These are phyloP conservation scores for Leucozona laternaria DNA, from an alignment of 2,888 invertebrate species.

Conservation along the genomic window DNA sequence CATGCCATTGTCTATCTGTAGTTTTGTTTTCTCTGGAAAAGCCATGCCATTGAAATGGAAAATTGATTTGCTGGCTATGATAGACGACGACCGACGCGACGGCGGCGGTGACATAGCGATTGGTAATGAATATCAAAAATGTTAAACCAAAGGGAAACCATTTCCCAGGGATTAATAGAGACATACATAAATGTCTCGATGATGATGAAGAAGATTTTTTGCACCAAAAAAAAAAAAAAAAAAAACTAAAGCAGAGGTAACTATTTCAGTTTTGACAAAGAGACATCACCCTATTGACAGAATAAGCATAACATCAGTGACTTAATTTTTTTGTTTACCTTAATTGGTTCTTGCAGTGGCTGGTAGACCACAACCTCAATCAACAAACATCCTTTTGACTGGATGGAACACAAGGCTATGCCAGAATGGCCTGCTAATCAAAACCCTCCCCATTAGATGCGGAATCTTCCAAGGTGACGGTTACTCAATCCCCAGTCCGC, in stretches of 20 bases:
- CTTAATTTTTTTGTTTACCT: no score
- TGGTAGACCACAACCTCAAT: no score
- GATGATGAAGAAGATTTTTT: slow-evolving; percentile 11
- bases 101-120: slow-evolving; percentile 21
- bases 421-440: no score
- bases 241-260: background rate
- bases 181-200: slow-evolving; percentile 55
- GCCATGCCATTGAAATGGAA: slow-evolving; percentile 62
- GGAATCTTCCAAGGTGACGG: no score
- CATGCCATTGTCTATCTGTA: slow-evolving; percentile 9
- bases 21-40: slow-evolving; percentile 52
- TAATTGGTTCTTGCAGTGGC: no score
- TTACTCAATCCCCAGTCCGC: no score
- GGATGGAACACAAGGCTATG: no score
- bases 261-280: background rate
- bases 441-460: no score
- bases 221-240: background rate
- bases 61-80: slow-evolving; percentile 59
- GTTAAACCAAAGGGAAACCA: slow-evolving; percentile 37
- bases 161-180: slow-evolving; percentile 54
- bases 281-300: background rate
- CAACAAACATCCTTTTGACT: no score
- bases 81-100: slow-evolving; percentile 21
- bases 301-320: no score
- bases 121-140: slow-evolving; percentile 59